Evolutionary conservation across 2,888 invertebrate genomes (phyloP).

Genomic region (Eremobia ochroleuca): DNA sequence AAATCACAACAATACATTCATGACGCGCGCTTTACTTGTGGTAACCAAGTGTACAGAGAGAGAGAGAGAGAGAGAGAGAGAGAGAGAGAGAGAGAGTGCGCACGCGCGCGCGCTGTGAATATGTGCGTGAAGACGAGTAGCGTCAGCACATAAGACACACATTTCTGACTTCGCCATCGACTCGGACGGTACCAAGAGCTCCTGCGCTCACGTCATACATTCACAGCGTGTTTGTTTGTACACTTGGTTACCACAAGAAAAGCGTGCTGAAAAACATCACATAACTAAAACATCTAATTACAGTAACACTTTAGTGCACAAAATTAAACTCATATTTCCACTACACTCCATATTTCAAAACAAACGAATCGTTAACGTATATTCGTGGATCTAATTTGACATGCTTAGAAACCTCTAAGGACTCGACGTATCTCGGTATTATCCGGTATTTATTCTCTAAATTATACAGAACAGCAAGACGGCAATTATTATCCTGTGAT

Average conservation of each 20-base stretch:
- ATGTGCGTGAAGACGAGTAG: no score
- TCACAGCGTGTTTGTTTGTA: no score
- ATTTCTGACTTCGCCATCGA: no score
- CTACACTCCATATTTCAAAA: conserved; percentile 9
- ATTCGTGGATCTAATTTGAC: conserved; percentile 20
- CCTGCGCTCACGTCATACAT: no score
- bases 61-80: no score
- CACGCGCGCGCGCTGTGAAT: no score
- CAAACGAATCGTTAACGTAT: conserved; percentile 1
- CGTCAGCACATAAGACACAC: no score
- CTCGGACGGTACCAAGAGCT: no score
- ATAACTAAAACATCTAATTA: not conserved
- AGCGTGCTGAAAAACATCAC: not conserved
- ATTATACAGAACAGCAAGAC: conserved; percentile 14
- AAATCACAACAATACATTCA: no score
- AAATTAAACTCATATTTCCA: conserved; percentile 22
- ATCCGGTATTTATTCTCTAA: conserved; percentile 42
- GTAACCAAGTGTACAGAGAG: no score
- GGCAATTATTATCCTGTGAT: conserved; percentile 23
- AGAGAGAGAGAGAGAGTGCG: no score
- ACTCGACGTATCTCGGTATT: conserved; percentile 23
- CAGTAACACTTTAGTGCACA: conserved; percentile 6
- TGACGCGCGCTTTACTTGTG: no score
- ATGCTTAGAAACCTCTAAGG: conserved; percentile 37
- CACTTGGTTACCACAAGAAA: not conserved